phyloP scores from a whole-genome alignment of 2,113 vertebrate species.

The Hemiprocne comata region DNA sequence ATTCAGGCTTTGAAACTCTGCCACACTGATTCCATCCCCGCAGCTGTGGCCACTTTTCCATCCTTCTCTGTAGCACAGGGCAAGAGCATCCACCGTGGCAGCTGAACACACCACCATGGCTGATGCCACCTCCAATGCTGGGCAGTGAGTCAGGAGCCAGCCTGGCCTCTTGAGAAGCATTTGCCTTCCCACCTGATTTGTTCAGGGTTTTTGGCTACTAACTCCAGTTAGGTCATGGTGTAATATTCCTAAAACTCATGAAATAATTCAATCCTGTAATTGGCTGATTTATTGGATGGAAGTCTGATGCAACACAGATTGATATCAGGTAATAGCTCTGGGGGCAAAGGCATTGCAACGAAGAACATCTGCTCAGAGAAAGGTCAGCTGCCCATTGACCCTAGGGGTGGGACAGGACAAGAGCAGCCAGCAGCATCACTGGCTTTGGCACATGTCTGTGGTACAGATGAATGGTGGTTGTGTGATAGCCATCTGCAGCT shows the following conservation, averaged over 20 bases:
- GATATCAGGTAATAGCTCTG: not conserved
- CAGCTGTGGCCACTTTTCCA: not conserved
- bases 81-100: not conserved
- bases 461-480: accelerated
- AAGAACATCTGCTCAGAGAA: not conserved
- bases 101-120: not conserved
- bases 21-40: not conserved
- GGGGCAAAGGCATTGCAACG: not conserved
- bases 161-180: not conserved
- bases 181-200: not conserved
- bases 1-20: not conserved
- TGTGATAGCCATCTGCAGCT: not conserved
- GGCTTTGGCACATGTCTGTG: not conserved
- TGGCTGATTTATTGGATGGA: not conserved
- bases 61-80: not conserved
- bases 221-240: not conserved
- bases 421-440: not conserved
- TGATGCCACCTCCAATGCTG: not conserved
- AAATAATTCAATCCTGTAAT: not conserved
- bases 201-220: not conserved
- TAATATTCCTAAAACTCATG: not conserved
- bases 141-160: not conserved
- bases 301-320: not conserved
- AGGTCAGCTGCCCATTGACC: not conserved
- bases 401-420: not conserved